These are phyloP conservation scores for Ictalurus punctatus DNA, from an alignment of 2,113 vertebrate genomes.

Conservation along the genomic window DNA sequence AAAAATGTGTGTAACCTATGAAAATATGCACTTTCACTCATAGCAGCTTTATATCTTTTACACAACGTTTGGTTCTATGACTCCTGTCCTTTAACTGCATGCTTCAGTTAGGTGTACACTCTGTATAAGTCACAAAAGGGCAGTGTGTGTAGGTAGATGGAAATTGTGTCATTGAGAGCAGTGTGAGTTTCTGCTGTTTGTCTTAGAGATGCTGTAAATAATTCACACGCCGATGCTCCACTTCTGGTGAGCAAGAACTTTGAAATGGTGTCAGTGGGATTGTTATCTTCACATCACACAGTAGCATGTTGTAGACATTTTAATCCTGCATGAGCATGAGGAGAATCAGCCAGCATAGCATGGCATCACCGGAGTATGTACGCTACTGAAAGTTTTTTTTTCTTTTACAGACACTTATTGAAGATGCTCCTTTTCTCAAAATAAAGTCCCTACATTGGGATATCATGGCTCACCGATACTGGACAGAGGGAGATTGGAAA, in stretches of 20 bases:
- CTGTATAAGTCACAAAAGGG: neutral
- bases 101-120: neutral
- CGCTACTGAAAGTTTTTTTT: neutral
- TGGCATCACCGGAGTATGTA: neutral
- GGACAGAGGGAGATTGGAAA: neutral
- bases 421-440: neutral
- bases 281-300: conserved; percentile 5
- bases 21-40: neutral
- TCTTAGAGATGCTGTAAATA: conserved; percentile 48
- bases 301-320: neutral
- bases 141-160: neutral
- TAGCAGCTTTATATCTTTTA: neutral
- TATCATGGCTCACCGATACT: neutral
- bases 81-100: neutral
- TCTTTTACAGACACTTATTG: neutral
- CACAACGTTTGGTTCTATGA: too few species aligned
- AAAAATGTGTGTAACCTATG: neutral
- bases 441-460: neutral
- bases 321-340: neutral
- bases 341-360: neutral
- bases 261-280: conserved; percentile 26
- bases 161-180: conserved; percentile 43
- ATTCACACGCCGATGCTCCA: conserved; percentile 35
- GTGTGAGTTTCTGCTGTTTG: conserved; percentile 52
- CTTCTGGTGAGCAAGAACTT: conserved; percentile 43